These are phyloP conservation scores for Morpho deidamia DNA, from an alignment of 2,888 invertebrate genomes.

Conservation along the genomic window DNA sequence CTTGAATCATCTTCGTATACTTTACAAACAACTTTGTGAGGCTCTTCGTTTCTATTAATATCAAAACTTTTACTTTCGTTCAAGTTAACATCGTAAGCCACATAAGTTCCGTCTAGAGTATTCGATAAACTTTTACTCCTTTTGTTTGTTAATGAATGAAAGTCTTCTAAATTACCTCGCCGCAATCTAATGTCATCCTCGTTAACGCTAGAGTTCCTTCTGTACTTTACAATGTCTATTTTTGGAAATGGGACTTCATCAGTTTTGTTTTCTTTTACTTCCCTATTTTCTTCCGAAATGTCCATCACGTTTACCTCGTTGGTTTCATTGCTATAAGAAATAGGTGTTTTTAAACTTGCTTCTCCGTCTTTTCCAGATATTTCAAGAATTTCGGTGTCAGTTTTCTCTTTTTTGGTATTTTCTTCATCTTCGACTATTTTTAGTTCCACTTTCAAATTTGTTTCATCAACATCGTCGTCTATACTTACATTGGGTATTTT, in stretches of 20 bases:
- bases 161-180: conserved; percentile 66
- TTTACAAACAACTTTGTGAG: conserved; percentile 64
- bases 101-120: conserved; percentile 45
- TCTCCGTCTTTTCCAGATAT: conserved; percentile 14
- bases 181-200: conserved; percentile 64
- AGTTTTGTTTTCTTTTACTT: conserved; percentile 50
- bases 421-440: conserved; percentile 73
- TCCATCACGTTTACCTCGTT: conserved; percentile 12
- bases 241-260: conserved; percentile 54
- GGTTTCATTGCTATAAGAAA: conserved; percentile 9
- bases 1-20: conserved; percentile 51
- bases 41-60: conserved; percentile 56
- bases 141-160: conserved; percentile 54
- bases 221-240: conserved; percentile 59
- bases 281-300: conserved; percentile 23
- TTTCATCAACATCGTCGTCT: conserved; percentile 54
- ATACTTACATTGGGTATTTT: conserved; percentile 34
- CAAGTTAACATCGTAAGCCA: conserved; percentile 62
- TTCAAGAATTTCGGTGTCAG: conserved; percentile 12
- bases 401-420: conserved; percentile 17
- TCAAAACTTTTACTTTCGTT: conserved; percentile 49
- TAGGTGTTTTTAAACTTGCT: conserved; percentile 14
- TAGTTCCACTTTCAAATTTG: conserved; percentile 60
- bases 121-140: conserved; percentile 67
- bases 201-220: conserved; percentile 68